Conservation (phyloP, 2,797 vertebrate species). For the Sparus aurata region DNA sequence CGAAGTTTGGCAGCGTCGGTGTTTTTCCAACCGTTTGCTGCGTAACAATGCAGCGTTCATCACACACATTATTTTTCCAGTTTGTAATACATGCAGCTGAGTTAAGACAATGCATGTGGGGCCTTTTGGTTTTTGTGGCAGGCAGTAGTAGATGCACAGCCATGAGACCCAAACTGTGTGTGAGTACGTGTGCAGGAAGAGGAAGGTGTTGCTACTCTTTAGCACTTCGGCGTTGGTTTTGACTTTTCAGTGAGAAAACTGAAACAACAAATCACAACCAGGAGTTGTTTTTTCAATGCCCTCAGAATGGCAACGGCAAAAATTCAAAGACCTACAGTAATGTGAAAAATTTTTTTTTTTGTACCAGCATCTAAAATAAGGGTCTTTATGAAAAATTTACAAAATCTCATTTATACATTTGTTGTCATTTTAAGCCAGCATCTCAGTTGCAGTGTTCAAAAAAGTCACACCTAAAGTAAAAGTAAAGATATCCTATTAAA, state of each 20-base stretch:
- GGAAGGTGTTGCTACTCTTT: constrained; percentile 59
- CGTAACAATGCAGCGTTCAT: neutral
- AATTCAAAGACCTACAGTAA: neutral
- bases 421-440: neutral
- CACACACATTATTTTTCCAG: neutral
- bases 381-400: neutral
- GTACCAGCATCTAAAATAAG: neutral
- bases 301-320: neutral
- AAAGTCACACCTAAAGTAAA: too few species aligned
- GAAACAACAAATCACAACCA: constrained; percentile 31
- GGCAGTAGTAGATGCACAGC: neutral
- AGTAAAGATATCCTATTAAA: too few species aligned
- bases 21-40: neutral
- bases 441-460: neutral
- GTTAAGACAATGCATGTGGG: neutral
- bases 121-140: constrained; percentile 43
- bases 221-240: neutral
- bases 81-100: neutral
- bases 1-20: neutral
- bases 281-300: neutral
- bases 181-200: constrained; percentile 48
- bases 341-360: too few species aligned
- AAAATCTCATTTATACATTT: neutral
- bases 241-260: constrained; percentile 19
- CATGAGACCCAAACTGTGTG: constrained; percentile 46